Evolutionary conservation across 2,888 invertebrate species (phyloP).

Genomic region (Anoplius nigerrimus): DNA sequence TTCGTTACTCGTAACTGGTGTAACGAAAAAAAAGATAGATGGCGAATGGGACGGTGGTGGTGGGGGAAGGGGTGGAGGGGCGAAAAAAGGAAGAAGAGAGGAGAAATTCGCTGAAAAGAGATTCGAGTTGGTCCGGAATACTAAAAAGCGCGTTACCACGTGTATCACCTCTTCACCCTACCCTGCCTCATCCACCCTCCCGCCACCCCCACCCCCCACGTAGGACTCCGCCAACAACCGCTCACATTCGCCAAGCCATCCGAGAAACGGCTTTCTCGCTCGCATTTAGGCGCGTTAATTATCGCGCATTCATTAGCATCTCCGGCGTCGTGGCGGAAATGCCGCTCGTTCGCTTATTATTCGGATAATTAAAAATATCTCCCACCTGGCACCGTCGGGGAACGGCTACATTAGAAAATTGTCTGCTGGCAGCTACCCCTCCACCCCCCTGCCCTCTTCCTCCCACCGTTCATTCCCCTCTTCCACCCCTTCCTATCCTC

Average conservation of each 20-base stretch:
- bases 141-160: constrained; percentile 16
- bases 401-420: constrained; percentile 38
- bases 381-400: constrained; percentile 11
- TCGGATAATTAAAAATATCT: constrained; percentile 49
- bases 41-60: not conserved
- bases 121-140: constrained; percentile 17
- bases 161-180: constrained; percentile 7
- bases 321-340: constrained; percentile 11
- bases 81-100: not conserved
- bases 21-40: too few species aligned
- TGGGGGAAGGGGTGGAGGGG: constrained; percentile 8
- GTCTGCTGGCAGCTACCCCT: not conserved
- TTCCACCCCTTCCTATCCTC: not conserved
- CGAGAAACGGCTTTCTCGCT: too few species aligned
- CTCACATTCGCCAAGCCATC: too few species aligned
- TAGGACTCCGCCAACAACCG: too few species aligned
- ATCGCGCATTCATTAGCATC: constrained; percentile 49
- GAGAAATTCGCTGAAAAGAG: constrained; percentile 21
- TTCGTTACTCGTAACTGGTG: too few species aligned
- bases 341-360: constrained; percentile 34
- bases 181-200: too few species aligned
- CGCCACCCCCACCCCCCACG: not conserved
- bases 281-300: constrained; percentile 42
- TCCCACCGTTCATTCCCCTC: constrained; percentile 16
- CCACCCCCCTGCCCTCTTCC: not conserved